Percentiles rank a stretch among this genome's conserved stretches.
These are phyloP conservation scores for Centroberyx gerrardi DNA, from an alignment of 2,797 vertebrate genomes.

Conservation along the genomic window DNA sequence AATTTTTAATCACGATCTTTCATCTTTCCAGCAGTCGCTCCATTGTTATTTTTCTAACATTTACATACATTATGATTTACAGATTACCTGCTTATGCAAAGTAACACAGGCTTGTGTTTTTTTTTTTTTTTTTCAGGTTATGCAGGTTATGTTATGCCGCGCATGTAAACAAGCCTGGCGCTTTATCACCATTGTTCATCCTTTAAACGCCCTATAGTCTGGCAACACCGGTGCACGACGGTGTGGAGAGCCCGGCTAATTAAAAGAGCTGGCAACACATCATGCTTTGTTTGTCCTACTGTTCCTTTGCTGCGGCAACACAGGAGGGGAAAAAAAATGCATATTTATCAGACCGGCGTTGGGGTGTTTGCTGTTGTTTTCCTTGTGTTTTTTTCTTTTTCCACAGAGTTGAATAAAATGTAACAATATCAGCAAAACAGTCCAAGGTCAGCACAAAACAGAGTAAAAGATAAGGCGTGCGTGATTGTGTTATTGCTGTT, in stretches of 20 bases:
- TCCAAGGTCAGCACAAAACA: constrained; percentile 66
- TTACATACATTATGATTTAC: too few species aligned
- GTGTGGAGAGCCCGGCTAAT: constrained; percentile 59
- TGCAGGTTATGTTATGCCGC: neutral
- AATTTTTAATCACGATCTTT: too few species aligned
- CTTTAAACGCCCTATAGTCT: constrained; percentile 48
- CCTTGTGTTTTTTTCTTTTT: constrained; percentile 19
- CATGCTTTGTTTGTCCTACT: constrained; percentile 59
- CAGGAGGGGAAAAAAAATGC: constrained; percentile 11
- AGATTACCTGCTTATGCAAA: neutral
- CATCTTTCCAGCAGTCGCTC: too few species aligned
- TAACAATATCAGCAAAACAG: constrained; percentile 63
- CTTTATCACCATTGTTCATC: constrained; percentile 45
- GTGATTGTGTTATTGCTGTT: constrained; percentile 26
- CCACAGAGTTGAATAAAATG: constrained; percentile 47
- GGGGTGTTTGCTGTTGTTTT: constrained; percentile 16
- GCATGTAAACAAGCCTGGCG: neutral
- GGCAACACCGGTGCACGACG: constrained; percentile 33
- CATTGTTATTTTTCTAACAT: too few species aligned
- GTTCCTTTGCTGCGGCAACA: constrained; percentile 41
- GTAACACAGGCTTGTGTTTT: neutral
- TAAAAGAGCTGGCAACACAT: constrained; percentile 65
- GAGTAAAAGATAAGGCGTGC: constrained; percentile 40
- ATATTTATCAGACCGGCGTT: constrained; percentile 50
- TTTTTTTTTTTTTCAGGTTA: neutral